phyloP scores from a whole-genome alignment of 2,113 vertebrate species.

The Rhegmatorhina hoffmannsi region DNA sequence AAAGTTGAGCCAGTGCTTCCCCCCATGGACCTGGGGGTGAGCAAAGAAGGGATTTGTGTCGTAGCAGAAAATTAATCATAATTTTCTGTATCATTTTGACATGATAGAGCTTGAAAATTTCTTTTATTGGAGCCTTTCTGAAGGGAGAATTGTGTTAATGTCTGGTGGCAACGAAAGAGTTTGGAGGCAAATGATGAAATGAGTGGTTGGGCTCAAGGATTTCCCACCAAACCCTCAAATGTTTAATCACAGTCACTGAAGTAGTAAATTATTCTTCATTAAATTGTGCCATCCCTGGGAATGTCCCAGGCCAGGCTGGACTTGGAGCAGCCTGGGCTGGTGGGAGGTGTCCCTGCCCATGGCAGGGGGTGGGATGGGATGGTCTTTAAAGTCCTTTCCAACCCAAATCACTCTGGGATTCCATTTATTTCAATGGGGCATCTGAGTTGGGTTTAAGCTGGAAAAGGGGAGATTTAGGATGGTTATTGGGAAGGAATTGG shows the following conservation, averaged over 20 bases:
- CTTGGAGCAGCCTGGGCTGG: accelerated
- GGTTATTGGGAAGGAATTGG: too few species aligned
- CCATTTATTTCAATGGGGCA: too few species aligned
- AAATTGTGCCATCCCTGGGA: not conserved
- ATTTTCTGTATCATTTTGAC: not conserved
- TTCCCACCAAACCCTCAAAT: not conserved
- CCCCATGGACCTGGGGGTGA: not conserved
- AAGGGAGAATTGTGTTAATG: not conserved
- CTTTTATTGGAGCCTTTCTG: not conserved
- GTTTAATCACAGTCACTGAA: not conserved
- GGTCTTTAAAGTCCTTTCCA: too few species aligned
- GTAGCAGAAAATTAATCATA: not conserved
- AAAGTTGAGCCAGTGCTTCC: not conserved
- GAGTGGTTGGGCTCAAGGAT: not conserved
- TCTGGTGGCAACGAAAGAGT: not conserved
- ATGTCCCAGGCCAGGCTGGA: not conserved
- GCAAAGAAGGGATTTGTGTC: not conserved
- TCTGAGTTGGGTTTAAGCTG: too few species aligned
- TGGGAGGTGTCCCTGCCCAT: not conserved
- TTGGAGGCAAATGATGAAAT: not conserved
- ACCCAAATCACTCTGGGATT: too few species aligned
- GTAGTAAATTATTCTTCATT: not conserved
- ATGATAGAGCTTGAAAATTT: too few species aligned
- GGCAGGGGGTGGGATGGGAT: too few species aligned
- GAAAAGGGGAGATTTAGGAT: too few species aligned